These are phyloP conservation scores for Steromphala cineraria DNA, from an alignment of 2,888 invertebrate species.

Conservation along the genomic window DNA sequence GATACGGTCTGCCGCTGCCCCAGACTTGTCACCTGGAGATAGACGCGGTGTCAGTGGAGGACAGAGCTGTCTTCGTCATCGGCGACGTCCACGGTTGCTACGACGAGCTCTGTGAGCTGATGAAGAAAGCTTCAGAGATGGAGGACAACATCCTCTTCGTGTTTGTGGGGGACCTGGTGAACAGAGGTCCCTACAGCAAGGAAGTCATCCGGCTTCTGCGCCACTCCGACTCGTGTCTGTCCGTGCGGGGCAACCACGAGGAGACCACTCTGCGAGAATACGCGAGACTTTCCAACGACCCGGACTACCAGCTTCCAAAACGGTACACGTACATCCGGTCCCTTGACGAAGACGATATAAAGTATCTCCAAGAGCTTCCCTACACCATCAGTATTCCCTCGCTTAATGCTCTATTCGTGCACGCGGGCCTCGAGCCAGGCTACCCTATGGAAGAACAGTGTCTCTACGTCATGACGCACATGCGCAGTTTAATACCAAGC, in stretches of 20 bases:
- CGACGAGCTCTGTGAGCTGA: constrained; percentile 67
- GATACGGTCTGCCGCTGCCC: constrained; percentile 38
- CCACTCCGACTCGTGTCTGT: constrained; percentile 32
- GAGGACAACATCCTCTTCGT: constrained; percentile 53
- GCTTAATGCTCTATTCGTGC: constrained; percentile 68
- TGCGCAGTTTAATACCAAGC: constrained; percentile 68
- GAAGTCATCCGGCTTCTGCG: constrained; percentile 44
- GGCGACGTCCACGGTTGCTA: constrained; percentile 75
- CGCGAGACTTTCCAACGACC: constrained; percentile 32
- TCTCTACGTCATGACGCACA: constrained; percentile 55
- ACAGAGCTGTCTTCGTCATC: constrained; percentile 67
- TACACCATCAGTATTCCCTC: constrained; percentile 72
- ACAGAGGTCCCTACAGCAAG: constrained; percentile 72
- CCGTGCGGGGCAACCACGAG: constrained; percentile 73
- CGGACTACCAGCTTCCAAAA: constrained; percentile 40
- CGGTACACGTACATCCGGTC: constrained; percentile 67
- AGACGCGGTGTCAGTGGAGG: constrained; percentile 43
- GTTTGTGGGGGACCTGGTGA: constrained; percentile 73
- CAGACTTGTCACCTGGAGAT: constrained; percentile 39
- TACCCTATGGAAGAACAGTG: constrained; percentile 56
- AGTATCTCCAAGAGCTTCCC: constrained; percentile 68
- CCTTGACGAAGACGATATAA: constrained; percentile 62
- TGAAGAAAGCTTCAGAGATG: constrained; percentile 46
- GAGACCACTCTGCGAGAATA: constrained; percentile 64
- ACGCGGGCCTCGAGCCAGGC: constrained; percentile 73